These are phyloP conservation scores for Syngnathoides biaculeatus DNA, from an alignment of 2,113 vertebrate genomes.

Conservation along the genomic window DNA sequence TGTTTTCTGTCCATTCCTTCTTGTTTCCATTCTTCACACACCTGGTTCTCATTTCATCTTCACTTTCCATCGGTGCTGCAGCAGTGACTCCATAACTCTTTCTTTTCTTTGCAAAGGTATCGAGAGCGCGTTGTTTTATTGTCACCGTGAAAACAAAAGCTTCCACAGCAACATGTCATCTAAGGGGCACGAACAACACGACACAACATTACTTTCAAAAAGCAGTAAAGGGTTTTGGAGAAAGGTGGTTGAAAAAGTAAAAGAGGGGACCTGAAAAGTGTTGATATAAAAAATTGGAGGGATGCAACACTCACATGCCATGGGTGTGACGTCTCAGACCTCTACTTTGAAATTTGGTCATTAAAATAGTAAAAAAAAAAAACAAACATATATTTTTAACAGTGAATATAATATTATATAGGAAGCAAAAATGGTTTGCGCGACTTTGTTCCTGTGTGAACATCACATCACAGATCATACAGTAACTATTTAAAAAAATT, in stretches of 20 bases:
- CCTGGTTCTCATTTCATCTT: constrained; percentile 69
- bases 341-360: too few relatives aligned
- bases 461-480: too few relatives aligned
- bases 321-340: too few relatives aligned
- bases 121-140: constrained; percentile 12
- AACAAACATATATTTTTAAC: too few relatives aligned
- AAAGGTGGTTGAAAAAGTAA: not conserved
- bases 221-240: not conserved
- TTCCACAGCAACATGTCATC: constrained; percentile 16
- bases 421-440: too few relatives aligned
- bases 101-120: constrained; percentile 9
- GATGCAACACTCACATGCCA: too few relatives aligned
- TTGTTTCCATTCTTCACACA: constrained; percentile 44
- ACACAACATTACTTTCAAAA: not conserved
- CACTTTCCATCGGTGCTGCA: constrained; percentile 52
- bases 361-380: too few relatives aligned
- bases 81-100: constrained; percentile 26
- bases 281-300: too few relatives aligned
- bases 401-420: too few relatives aligned
- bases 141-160: constrained; percentile 14
- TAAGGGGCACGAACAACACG: not conserved
- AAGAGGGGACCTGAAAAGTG: too few relatives aligned
- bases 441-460: too few relatives aligned
- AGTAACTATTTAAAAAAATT: too few relatives aligned
- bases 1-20: constrained; percentile 31